A percentile compares a stretch with the other conserved stretches of the same genome.
Evolutionary conservation across 2,113 vertebrate genomes (phyloP).

Genomic region (Rhagologus leucostigma): DNA sequence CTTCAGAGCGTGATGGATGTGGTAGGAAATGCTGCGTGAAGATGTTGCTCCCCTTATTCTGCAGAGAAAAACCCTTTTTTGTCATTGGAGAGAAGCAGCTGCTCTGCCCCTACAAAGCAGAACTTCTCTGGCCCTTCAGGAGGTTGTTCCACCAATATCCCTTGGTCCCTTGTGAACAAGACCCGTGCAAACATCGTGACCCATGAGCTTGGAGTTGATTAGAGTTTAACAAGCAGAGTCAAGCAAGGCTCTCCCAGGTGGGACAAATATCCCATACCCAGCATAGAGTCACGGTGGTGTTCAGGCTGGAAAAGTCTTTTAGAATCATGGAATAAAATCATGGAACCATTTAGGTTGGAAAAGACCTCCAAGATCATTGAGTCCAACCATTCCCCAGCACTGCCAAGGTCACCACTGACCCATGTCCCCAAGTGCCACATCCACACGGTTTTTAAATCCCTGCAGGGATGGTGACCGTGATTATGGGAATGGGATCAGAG

Average conservation of each 20-base stretch:
- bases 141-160: not conserved
- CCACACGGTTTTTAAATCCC: not conserved
- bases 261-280: not conserved
- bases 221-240: not conserved
- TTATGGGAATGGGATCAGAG: not conserved
- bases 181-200: fast-evolving
- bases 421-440: not conserved
- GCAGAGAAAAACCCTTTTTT: not conserved
- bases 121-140: not conserved
- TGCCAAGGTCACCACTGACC: not conserved
- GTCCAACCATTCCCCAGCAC: no score
- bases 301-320: not conserved
- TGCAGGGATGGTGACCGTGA: no score
- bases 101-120: not conserved
- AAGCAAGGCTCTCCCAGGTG: not conserved
- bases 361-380: not conserved
- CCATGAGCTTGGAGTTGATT: not conserved
- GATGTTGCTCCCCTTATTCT: not conserved
- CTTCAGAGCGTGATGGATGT: not conserved
- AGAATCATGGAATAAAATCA: not conserved
- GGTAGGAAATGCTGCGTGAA: not conserved
- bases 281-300: fast-evolving
- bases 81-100: not conserved
- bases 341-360: fast-evolving
- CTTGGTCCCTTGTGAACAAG: not conserved